A percentile compares a stretch with the other conserved stretches of the same genome.
phyloP scores from a whole-genome alignment of 2,797 vertebrate species.

The Macropus fuliginosus region DNA sequence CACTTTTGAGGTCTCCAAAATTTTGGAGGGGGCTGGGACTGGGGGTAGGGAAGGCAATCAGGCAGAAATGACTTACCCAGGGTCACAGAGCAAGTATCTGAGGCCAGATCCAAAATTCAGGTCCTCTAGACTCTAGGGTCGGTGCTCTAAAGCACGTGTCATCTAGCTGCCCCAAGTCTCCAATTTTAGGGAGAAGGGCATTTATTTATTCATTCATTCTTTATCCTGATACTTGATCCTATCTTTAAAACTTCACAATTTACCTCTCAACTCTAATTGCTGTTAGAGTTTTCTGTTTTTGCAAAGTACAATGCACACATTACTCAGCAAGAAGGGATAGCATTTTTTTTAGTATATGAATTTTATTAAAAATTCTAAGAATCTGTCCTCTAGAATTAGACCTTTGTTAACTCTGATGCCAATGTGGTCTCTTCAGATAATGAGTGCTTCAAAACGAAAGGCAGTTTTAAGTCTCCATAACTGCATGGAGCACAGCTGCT shows the following conservation, averaged over 20 bases:
- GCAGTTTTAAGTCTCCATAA: not conserved
- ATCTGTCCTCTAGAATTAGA: not conserved
- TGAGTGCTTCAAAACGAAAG: not conserved
- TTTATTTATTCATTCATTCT: not conserved
- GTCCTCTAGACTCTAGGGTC: not conserved
- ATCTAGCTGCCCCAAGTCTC: not conserved
- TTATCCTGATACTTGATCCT: not conserved
- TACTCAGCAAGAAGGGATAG: not conserved
- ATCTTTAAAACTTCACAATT: not conserved
- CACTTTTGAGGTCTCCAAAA: not conserved
- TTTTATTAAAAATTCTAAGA: slow-evolving; percentile 23
- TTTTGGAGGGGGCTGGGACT: no score
- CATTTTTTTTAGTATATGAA: not conserved
- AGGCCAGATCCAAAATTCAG: not conserved
- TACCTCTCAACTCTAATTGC: not conserved
- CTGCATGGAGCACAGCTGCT: not conserved
- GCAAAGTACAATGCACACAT: not conserved
- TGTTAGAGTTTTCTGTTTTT: not conserved
- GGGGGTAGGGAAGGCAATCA: no score
- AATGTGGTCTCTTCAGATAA: not conserved
- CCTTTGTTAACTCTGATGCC: not conserved
- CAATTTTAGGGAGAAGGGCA: not conserved
- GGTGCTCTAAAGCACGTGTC: not conserved
- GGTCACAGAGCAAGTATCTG: not conserved
- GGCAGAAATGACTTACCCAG: not conserved